These are phyloP conservation scores for Disparrhopalites patrizii DNA, from an alignment of 2,888 invertebrate species.

Conservation along the genomic window DNA sequence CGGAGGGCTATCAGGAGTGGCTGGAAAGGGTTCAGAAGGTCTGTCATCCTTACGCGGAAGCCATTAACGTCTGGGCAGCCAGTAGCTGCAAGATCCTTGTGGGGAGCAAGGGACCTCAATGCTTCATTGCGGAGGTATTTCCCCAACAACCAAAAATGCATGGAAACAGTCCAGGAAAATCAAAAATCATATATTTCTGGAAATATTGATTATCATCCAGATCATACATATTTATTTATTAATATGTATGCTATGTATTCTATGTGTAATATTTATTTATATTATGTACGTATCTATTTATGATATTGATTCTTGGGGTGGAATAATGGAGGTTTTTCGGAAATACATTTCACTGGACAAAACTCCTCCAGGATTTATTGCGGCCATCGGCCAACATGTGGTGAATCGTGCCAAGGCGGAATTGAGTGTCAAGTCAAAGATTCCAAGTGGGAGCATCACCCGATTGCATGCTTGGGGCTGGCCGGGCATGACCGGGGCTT, in stretches of 20 bases:
- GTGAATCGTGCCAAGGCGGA: slow-evolving; percentile 40
- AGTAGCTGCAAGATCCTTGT: slow-evolving; percentile 38
- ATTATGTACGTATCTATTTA: too few relatives aligned
- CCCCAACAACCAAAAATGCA: too few relatives aligned
- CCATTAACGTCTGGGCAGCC: slow-evolving; percentile 26
- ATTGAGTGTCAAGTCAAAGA: slow-evolving; percentile 31
- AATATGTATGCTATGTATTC: too few relatives aligned
- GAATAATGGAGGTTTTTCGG: too few relatives aligned
- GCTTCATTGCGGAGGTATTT: slow-evolving; percentile 40
- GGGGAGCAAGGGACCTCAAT: slow-evolving; percentile 42
- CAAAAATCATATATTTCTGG: too few relatives aligned
- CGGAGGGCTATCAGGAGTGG: slow-evolving; percentile 34
- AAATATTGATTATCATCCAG: too few relatives aligned
- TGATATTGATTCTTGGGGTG: too few relatives aligned
- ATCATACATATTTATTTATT: too few relatives aligned
- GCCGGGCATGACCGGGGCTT: slow-evolving; percentile 41
- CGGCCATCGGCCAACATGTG: slow-evolving; percentile 42
- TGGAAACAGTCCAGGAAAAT: too few relatives aligned
- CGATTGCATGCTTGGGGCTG: slow-evolving; percentile 45
- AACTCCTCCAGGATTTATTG: slow-evolving; percentile 36
- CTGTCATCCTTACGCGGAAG: slow-evolving; percentile 24
- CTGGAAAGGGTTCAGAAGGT: slow-evolving; percentile 35
- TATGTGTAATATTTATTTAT: too few relatives aligned
- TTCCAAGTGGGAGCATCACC: slow-evolving; percentile 38
- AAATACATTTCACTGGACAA: slow-evolving; percentile 29